Percentiles rank a stretch among this genome's conserved stretches.
phyloP scores from a whole-genome alignment of 2,113 vertebrate species.

The Vulpes vulpes region DNA sequence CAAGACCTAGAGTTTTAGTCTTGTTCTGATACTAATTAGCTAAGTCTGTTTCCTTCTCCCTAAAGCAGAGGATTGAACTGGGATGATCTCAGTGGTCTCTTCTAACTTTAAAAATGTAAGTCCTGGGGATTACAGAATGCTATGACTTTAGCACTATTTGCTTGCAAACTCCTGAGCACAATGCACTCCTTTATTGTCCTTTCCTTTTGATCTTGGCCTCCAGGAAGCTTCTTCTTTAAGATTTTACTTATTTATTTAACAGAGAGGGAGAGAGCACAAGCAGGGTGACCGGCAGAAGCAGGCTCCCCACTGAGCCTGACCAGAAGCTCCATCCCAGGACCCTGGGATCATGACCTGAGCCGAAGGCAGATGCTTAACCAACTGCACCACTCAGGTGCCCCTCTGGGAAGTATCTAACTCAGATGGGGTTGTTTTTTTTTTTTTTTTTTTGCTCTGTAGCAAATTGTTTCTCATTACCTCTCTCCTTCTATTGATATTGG shows the following conservation, averaged over 20 bases:
- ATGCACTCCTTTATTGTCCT: neutral
- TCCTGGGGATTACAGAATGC: neutral
- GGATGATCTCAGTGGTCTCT: neutral
- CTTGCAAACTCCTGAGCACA: neutral
- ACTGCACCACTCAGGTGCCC: neutral
- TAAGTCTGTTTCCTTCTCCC: neutral
- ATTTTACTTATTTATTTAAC: no score
- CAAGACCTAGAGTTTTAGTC: neutral
- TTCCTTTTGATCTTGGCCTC: neutral
- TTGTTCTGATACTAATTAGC: neutral
- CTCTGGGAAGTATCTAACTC: neutral
- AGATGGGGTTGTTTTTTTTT: neutral
- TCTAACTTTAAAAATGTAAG: neutral
- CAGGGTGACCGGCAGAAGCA: no score
- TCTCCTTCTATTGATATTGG: neutral
- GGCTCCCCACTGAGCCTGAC: no score
- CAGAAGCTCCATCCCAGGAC: no score
- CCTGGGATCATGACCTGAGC: no score
- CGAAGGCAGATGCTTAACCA: no score
- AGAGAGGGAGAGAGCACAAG: no score
- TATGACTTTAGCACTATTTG: neutral
- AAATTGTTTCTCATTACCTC: neutral
- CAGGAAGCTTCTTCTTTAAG: no score
- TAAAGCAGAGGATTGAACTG: neutral
- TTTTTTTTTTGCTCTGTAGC: neutral